Conservation (phyloP, 2,797 vertebrate genomes). For the Eremophila alpestris region DNA sequence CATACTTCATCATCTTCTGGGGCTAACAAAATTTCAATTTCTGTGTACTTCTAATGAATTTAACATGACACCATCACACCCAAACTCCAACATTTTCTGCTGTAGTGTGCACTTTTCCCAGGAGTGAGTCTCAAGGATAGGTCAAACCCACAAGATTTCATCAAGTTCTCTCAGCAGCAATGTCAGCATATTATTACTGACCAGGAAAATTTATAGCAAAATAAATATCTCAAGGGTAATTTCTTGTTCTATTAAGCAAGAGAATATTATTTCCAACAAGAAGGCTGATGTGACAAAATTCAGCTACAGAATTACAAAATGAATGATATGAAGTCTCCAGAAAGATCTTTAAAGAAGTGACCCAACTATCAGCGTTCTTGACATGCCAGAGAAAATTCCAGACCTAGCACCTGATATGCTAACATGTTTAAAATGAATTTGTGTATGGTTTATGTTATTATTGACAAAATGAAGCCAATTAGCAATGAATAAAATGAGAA, state of each 20-base stretch:
- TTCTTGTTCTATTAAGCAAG: conserved; percentile 38
- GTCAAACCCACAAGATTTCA: conserved; percentile 57
- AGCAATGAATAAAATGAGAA: background rate
- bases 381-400: background rate
- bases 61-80: conserved; percentile 6
- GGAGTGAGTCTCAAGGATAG: conserved; percentile 43
- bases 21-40: conserved; percentile 16
- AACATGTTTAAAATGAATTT: accelerated
- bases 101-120: background rate
- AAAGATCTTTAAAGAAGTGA: background rate
- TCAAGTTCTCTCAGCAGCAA: conserved; percentile 51
- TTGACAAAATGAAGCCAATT: background rate
- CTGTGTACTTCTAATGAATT: conserved; percentile 31
- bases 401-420: background rate
- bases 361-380: background rate
- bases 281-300: conserved; percentile 18
- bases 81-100: conserved; percentile 21
- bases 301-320: background rate
- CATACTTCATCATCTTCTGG: background rate
- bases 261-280: conserved; percentile 30
- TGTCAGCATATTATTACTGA: conserved; percentile 53
- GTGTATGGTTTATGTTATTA: background rate
- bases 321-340: background rate
- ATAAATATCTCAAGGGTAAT: conserved; percentile 55
- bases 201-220: conserved; percentile 51